Conservation (phyloP, 1,140 invertebrate species). For the Heliconius hewitsoni region DNA sequence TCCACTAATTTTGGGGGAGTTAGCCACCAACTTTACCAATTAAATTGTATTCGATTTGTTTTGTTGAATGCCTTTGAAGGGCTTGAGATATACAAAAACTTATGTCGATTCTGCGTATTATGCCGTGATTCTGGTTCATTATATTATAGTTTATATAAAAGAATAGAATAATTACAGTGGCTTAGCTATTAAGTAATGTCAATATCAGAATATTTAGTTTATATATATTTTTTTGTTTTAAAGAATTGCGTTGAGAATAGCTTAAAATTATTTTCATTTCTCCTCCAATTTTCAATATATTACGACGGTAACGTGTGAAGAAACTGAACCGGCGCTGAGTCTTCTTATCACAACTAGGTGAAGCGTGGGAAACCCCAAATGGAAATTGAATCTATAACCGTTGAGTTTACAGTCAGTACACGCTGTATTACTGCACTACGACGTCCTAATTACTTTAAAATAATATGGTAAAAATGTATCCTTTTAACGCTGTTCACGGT, state of each 20-base stretch:
- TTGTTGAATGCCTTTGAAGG: conserved; percentile 51
- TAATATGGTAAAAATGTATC: conserved; percentile 36
- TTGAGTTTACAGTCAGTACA: no score
- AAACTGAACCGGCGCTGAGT: no score
- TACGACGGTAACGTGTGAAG: no score
- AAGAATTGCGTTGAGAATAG: no score
- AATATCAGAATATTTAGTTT: no score
- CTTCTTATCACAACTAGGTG: no score
- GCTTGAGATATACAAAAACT: conserved; percentile 11
- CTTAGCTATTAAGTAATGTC: not conserved
- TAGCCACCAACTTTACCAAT: conserved; percentile 66
- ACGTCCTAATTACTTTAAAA: conserved; percentile 29
- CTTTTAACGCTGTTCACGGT: conserved; percentile 29
- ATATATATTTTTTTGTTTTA: no score
- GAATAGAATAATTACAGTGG: not conserved
- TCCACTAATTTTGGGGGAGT: conserved; percentile 59
- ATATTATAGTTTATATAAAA: not conserved
- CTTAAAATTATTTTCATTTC: no score
- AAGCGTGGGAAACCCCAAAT: no score
- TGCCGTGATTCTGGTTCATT: conserved; percentile 14
- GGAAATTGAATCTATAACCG: no score
- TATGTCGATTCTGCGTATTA: not conserved
- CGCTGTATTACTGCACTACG: not conserved
- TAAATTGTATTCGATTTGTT: conserved; percentile 65
- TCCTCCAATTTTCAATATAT: no score